Evolutionary conservation across 2,888 invertebrate species (phyloP).

Genomic region (Dorcus parallelipipedus): DNA sequence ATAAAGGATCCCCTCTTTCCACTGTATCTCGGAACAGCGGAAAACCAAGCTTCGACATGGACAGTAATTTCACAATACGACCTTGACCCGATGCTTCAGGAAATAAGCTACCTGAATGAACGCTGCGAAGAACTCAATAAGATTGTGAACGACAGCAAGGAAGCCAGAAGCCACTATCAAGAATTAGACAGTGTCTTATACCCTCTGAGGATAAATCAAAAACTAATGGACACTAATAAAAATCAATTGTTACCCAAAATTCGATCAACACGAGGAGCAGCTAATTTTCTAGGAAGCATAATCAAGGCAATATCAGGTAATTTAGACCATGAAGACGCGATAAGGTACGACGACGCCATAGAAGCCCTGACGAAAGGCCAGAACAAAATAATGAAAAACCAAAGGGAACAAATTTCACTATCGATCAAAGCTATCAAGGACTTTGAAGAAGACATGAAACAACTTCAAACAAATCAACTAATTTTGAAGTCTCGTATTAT

Average conservation of each 20-base stretch:
- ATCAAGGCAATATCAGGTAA: slow-evolving; percentile 5
- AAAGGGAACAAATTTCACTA: too few relatives aligned
- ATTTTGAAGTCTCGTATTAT: background rate
- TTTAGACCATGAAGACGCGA: background rate
- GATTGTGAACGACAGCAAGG: background rate
- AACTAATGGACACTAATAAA: too few relatives aligned
- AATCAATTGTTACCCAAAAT: background rate
- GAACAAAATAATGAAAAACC: background rate
- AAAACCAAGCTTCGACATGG: background rate
- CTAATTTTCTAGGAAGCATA: slow-evolving; percentile 1
- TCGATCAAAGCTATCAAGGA: too few relatives aligned
- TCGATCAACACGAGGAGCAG: slow-evolving; percentile 1
- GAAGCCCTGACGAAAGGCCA: background rate
- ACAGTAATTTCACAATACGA: background rate
- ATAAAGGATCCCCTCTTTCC: background rate
- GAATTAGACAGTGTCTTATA: background rate
- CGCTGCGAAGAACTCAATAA: too few relatives aligned
- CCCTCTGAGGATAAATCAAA: background rate
- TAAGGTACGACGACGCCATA: background rate
- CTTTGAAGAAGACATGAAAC: too few relatives aligned
- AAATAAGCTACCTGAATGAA: background rate
- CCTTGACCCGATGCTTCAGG: background rate
- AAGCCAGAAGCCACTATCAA: background rate
- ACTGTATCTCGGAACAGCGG: background rate
- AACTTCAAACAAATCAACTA: too few relatives aligned